These are phyloP conservation scores for Caenorhabditis plicata DNA, from an alignment of 2,888 invertebrate species.

Conservation along the genomic window DNA sequence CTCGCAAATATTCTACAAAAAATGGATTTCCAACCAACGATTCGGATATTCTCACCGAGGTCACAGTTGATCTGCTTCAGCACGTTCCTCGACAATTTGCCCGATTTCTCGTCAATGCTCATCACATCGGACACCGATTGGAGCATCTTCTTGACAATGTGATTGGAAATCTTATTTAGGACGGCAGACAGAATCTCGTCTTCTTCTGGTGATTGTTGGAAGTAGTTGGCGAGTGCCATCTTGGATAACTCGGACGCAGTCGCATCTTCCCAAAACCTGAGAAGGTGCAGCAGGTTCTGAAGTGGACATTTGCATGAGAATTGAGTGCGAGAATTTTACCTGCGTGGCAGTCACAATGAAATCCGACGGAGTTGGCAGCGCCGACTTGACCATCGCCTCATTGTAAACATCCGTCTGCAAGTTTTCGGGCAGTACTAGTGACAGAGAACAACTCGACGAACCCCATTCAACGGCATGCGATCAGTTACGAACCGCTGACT, in stretches of 20 bases:
- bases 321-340: conserved; percentile 2
- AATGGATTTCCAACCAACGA: not conserved
- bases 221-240: conserved; percentile 12
- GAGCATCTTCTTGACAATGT: conserved; percentile 28
- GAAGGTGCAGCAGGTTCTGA: conserved; percentile 24
- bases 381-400: conserved; percentile 16
- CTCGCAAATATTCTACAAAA: conserved; percentile 21
- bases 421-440: not conserved
- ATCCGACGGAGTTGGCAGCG: conserved; percentile 31
- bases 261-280: conserved; percentile 34
- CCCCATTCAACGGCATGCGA: conserved; percentile 32
- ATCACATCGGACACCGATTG: conserved; percentile 29
- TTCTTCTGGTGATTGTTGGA: conserved; percentile 21
- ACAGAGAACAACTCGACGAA: conserved; percentile 1
- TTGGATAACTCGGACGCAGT: conserved; percentile 23
- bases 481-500: conserved; percentile 32
- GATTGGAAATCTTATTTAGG: conserved; percentile 23
- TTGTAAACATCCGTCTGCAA: conserved; percentile 30
- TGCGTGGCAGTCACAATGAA: conserved; percentile 32
- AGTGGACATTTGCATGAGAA: not conserved
- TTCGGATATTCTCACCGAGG: conserved; percentile 2
- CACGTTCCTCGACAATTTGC: conserved; percentile 19
- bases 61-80: conserved; percentile 33
- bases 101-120: conserved; percentile 19
- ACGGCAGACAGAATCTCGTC: conserved; percentile 25